phyloP scores from a whole-genome alignment of 2,797 vertebrate genomes.

The Pseudochaenichthys georgianus region DNA sequence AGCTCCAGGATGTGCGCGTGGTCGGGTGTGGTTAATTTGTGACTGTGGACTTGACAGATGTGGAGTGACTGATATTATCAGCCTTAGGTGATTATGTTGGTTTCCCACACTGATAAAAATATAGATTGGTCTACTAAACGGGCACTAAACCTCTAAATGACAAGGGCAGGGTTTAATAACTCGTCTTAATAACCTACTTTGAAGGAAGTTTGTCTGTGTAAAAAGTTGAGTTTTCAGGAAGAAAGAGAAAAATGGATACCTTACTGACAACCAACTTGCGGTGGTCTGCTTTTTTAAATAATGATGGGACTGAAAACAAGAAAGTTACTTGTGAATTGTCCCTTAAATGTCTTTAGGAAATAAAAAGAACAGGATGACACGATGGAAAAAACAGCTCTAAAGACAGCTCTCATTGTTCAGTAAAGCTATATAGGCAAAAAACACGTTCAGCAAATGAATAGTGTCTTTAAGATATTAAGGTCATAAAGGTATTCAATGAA shows the following conservation, averaged over 20 bases:
- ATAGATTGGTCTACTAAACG: conserved; percentile 29
- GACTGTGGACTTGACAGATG: conserved; percentile 57
- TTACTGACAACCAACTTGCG: not conserved
- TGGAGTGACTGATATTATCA: conserved; percentile 46
- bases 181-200: not conserved
- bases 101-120: conserved; percentile 48
- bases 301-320: not conserved
- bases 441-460: not conserved
- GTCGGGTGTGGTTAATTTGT: conserved; percentile 34
- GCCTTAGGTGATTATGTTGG: conserved; percentile 22
- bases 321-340: not conserved
- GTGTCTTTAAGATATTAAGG: not conserved
- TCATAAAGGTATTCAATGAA: not conserved
- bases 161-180: not conserved
- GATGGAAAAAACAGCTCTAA: not conserved
- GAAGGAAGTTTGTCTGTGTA: not conserved
- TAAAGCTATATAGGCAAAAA: not conserved
- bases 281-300: not conserved
- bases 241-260: not conserved
- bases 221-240: not conserved
- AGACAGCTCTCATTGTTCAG: not conserved
- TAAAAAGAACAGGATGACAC: not conserved
- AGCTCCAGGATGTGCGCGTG: conserved; percentile 6
- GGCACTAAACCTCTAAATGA: conserved; percentile 31
- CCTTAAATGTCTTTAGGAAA: not conserved